These are phyloP conservation scores for Deilephila porcellus DNA, from an alignment of 2,888 invertebrate species.

Conservation along the genomic window DNA sequence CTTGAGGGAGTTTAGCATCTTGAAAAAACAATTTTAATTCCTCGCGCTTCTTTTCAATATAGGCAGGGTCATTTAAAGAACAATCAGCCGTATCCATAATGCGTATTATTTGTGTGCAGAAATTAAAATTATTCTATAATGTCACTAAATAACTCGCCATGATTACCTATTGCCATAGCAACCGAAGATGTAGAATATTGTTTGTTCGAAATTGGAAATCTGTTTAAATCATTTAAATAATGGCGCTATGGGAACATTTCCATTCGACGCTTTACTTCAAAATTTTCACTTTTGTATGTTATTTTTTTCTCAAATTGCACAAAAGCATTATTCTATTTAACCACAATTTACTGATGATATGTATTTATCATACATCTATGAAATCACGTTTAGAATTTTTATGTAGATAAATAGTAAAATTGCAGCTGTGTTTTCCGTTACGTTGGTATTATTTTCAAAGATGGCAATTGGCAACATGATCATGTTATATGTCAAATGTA, in stretches of 20 bases:
- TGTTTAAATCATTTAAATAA: conserved; percentile 19
- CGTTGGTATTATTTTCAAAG: not conserved
- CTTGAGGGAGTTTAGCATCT: conserved; percentile 63
- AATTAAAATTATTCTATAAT: not conserved
- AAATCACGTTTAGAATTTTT: too few relatives aligned
- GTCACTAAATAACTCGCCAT: conserved; percentile 27
- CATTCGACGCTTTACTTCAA: not conserved
- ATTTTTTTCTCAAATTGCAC: too few relatives aligned
- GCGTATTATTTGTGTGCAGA: not conserved
- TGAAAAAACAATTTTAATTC: conserved; percentile 70
- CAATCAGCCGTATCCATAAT: conserved; percentile 53
- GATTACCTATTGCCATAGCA: conserved; percentile 53
- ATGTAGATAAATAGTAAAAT: too few relatives aligned
- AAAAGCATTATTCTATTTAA: too few relatives aligned
- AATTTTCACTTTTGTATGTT: not conserved
- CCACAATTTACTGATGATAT: too few relatives aligned
- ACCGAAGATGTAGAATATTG: conserved; percentile 45
- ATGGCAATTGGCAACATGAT: not conserved
- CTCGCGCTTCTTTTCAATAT: conserved; percentile 62
- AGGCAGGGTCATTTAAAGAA: conserved; percentile 47
- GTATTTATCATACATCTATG: too few relatives aligned
- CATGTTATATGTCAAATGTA: not conserved
- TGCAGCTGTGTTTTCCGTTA: not conserved
- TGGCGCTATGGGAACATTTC: not conserved
- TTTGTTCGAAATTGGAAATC: conserved; percentile 59